These are phyloP conservation scores for Sebastes diaconus DNA, from an alignment of 2,797 vertebrate genomes.

Conservation along the genomic window DNA sequence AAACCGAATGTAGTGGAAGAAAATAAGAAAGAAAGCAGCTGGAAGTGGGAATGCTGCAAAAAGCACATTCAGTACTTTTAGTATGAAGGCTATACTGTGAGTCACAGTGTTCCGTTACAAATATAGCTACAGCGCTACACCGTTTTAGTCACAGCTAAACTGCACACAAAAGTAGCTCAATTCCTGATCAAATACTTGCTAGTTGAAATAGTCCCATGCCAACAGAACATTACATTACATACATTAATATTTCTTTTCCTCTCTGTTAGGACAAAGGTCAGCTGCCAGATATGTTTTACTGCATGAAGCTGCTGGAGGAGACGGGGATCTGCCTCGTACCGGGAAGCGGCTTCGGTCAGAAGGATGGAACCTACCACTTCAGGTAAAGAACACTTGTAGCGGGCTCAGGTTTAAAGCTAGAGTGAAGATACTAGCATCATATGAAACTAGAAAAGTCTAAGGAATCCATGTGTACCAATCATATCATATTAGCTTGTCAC, in stretches of 20 bases:
- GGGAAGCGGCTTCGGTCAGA: conserved; percentile 93
- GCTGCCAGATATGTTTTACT: conserved; percentile 93
- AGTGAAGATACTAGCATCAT: too few species aligned
- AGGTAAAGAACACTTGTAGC: conserved; percentile 74
- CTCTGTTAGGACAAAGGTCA: conserved; percentile 81
- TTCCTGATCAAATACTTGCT: neutral
- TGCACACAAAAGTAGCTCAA: neutral
- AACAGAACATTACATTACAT: neutral
- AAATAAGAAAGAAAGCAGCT: neutral
- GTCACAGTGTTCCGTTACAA: neutral
- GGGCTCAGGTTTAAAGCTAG: too few species aligned
- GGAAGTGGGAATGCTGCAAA: neutral
- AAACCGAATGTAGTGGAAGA: neutral
- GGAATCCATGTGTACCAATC: too few species aligned
- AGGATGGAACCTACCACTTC: conserved; percentile 92
- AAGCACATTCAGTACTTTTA: neutral
- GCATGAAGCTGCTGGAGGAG: conserved; percentile 90
- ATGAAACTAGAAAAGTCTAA: too few species aligned
- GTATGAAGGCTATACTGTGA: neutral
- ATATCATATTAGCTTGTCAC: too few species aligned
- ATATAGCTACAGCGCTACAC: neutral
- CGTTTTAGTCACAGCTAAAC: neutral
- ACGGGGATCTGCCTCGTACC: conserved; percentile 94
- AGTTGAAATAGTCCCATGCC: neutral
- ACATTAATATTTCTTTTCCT: neutral